Percentiles rank a stretch among this genome's conserved stretches.
Conservation (phyloP, 1,140 invertebrate species). For the Lordiphosa mommai region DNA sequence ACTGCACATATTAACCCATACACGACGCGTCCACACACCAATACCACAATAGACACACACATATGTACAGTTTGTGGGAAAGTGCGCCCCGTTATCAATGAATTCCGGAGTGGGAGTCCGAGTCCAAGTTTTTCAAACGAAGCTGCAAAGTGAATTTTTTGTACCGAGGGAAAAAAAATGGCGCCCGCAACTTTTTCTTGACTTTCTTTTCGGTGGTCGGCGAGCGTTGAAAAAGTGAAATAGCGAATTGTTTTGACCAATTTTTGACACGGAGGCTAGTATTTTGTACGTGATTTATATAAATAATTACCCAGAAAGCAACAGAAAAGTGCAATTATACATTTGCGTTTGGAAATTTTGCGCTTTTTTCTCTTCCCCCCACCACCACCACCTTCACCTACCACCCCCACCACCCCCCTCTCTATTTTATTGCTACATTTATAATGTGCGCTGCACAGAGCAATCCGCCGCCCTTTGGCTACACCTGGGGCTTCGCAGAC, state of each 20-base stretch:
- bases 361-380: slow-evolving; percentile 75
- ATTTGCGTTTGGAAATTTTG: slow-evolving; percentile 78
- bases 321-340: slow-evolving; percentile 74
- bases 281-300: slow-evolving; percentile 74
- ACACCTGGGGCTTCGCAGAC: slow-evolving; percentile 78
- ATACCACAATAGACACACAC: slow-evolving; percentile 29
- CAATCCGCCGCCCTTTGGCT: slow-evolving; percentile 78
- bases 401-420: slow-evolving; percentile 22
- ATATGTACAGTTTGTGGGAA: slow-evolving; percentile 24
- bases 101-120: slow-evolving; percentile 26
- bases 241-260: slow-evolving; percentile 31
- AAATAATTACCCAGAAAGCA: slow-evolving; percentile 62
- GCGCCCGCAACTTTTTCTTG: slow-evolving; percentile 74
- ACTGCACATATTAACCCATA: slow-evolving; percentile 55
- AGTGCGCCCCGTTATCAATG: slow-evolving; percentile 63
- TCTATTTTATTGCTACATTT: slow-evolving; percentile 46
- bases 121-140: slow-evolving; percentile 24
- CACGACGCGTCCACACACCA: slow-evolving; percentile 57
- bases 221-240: slow-evolving; percentile 37
- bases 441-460: slow-evolving; percentile 79
- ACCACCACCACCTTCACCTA: slow-evolving; percentile 6
- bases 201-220: slow-evolving; percentile 72
- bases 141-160: slow-evolving; percentile 64
- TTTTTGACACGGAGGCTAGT: slow-evolving; percentile 62
- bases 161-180: slow-evolving; percentile 63